A percentile compares a stretch with the other conserved stretches of the same genome.
phyloP scores from a whole-genome alignment of 1,140 invertebrate genomes.

The Pseudomyrmex concolor region DNA sequence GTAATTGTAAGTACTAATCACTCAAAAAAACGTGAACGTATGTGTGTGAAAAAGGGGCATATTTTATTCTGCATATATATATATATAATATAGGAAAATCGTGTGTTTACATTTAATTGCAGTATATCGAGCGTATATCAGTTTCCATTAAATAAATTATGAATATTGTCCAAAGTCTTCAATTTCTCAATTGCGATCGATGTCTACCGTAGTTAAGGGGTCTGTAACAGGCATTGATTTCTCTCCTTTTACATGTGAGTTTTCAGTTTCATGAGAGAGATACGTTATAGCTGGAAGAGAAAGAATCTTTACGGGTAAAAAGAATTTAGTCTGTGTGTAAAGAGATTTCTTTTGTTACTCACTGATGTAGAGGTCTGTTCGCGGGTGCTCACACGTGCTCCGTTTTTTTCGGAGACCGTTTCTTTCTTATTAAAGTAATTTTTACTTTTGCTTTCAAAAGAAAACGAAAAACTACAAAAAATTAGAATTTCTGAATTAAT shows the following conservation, averaged over 20 bases:
- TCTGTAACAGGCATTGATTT: conserved; percentile 17
- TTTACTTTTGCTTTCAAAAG: too few species aligned
- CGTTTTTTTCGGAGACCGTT: too few species aligned
- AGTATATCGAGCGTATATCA: conserved; percentile 25
- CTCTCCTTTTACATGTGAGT: conserved; percentile 29
- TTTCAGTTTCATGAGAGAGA: not conserved
- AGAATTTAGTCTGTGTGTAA: conserved; percentile 8
- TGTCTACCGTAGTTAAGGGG: conserved; percentile 45
- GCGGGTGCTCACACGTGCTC: too few species aligned
- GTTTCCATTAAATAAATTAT: conserved; percentile 55
- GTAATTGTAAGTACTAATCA: conserved; percentile 38
- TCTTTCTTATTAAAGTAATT: too few species aligned
- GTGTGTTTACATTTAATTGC: conserved; percentile 14
- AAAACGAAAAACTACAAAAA: too few species aligned
- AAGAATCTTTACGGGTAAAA: conserved; percentile 58
- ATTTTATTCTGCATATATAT: conserved; percentile 36
- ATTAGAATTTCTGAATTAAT: too few species aligned
- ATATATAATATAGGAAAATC: conserved; percentile 24
- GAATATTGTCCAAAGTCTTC: conserved; percentile 49
- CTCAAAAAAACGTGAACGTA: conserved; percentile 17
- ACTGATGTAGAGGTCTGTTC: too few species aligned
- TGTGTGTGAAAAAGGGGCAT: conserved; percentile 8
- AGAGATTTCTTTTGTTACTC: too few species aligned
- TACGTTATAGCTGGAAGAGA: conserved; percentile 58
- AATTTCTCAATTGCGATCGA: conserved; percentile 38